phyloP scores from a whole-genome alignment of 2,888 invertebrate genomes.

The Prosapia bicincta region DNA sequence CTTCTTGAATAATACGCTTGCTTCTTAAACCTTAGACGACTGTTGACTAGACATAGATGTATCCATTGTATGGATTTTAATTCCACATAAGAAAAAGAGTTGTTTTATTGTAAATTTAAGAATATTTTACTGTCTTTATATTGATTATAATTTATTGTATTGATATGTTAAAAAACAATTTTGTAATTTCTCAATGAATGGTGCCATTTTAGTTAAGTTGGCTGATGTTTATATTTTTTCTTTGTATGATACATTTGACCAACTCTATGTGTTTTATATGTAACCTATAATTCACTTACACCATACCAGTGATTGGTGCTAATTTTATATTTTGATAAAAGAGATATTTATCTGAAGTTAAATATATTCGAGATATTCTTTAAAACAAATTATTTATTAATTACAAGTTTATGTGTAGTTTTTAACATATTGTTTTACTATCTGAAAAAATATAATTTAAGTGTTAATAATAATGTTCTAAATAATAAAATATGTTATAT shows the following conservation, averaged over 20 bases:
- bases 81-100: not conserved
- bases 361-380: not conserved
- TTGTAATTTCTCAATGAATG: not conserved
- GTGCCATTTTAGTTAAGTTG: not conserved
- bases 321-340: constrained; percentile 26
- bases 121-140: too few species aligned
- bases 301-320: constrained; percentile 22
- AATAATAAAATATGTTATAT: not conserved
- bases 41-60: too few species aligned
- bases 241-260: not conserved
- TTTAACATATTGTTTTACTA: not conserved
- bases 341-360: not conserved
- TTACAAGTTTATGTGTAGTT: not conserved
- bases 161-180: not conserved
- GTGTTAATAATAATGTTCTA: not conserved
- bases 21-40: too few species aligned
- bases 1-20: not conserved
- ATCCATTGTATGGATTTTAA: not conserved
- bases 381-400: not conserved
- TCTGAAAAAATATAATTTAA: not conserved
- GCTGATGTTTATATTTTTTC: not conserved
- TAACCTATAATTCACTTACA: not conserved
- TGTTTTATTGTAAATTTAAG: not conserved
- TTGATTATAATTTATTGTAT: not conserved
- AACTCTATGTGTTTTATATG: not conserved